Evolutionary conservation across 2,113 vertebrate species (phyloP).

Genomic region (Pagrus major): DNA sequence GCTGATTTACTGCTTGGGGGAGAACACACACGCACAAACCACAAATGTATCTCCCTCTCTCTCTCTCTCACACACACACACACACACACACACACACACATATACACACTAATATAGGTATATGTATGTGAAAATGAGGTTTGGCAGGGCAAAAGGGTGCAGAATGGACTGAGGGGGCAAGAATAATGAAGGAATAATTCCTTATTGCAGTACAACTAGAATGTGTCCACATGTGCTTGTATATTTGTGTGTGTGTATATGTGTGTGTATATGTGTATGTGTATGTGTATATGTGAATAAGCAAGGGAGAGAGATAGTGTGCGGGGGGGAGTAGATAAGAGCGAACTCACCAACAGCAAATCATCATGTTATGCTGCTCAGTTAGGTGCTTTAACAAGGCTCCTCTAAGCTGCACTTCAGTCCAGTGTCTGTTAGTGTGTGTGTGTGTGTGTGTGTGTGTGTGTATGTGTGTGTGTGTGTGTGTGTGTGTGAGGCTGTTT

Average conservation of each 20-base stretch:
- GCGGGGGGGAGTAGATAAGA: conserved; percentile 45
- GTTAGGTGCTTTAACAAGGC: conserved; percentile 70
- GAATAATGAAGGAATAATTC: conserved; percentile 48
- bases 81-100: conserved; percentile 14
- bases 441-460: conserved; percentile 19
- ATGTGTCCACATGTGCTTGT: not conserved
- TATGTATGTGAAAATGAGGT: conserved; percentile 14
- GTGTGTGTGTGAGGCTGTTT: conserved; percentile 16
- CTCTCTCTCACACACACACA: too few relatives aligned
- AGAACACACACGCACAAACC: conserved; percentile 11
- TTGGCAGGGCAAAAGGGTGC: conserved; percentile 7
- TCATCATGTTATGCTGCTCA: conserved; percentile 72
- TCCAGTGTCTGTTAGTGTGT: conserved; percentile 34
- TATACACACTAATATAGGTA: conserved; percentile 28
- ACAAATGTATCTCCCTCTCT: conserved; percentile 29
- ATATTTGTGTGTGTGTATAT: conserved; percentile 19
- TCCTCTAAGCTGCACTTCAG: conserved; percentile 55
- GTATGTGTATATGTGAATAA: conserved; percentile 5
- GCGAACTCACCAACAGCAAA: conserved; percentile 63
- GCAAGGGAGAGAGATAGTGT: not conserved
- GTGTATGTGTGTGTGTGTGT: conserved; percentile 28
- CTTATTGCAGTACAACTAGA: conserved; percentile 22
- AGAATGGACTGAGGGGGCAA: conserved; percentile 20
- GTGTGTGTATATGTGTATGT: conserved; percentile 20
- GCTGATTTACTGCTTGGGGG: conserved; percentile 70